phyloP scores from a whole-genome alignment of 2,888 invertebrate species.

The Desoria tigrina region DNA sequence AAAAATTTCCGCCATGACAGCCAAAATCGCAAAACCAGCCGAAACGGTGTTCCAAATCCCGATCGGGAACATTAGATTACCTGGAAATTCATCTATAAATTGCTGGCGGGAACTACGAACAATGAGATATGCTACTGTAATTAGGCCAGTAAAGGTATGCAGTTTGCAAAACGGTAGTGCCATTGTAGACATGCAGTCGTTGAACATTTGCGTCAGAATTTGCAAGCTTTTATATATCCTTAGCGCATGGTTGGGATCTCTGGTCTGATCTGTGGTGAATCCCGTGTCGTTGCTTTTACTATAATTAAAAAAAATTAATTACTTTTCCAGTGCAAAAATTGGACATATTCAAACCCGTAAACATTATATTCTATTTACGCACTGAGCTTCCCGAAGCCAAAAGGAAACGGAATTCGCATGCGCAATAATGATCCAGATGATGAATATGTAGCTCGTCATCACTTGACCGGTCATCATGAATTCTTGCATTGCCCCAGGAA shows the following conservation, averaged over 20 bases:
- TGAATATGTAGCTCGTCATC: slow-evolving; percentile 31
- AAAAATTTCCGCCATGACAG: slow-evolving; percentile 32
- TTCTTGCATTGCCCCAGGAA: slow-evolving; percentile 43
- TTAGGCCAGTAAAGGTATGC: slow-evolving; percentile 3
- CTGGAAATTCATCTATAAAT: slow-evolving; percentile 38
- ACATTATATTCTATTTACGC: slow-evolving; percentile 7
- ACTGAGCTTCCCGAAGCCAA: slow-evolving; percentile 45
- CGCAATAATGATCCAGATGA: slow-evolving; percentile 38
- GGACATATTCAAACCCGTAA: not conserved
- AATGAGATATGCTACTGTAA: slow-evolving; percentile 28
- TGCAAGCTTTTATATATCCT: slow-evolving; percentile 20
- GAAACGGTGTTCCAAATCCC: slow-evolving; percentile 23
- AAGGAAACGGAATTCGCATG: slow-evolving; percentile 38
- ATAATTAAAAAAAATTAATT: not conserved
- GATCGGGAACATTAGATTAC: slow-evolving; percentile 33
- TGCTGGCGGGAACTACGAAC: slow-evolving; percentile 27
- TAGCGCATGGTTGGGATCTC: slow-evolving; percentile 10
- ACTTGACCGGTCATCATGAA: slow-evolving; percentile 37
- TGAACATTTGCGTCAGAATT: slow-evolving; percentile 16
- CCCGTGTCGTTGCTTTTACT: slow-evolving; percentile 22
- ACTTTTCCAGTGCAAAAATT: not conserved
- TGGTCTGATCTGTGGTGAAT: slow-evolving; percentile 14
- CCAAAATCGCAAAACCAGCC: slow-evolving; percentile 33
- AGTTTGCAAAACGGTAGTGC: slow-evolving; percentile 6
- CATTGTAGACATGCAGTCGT: slow-evolving; percentile 28